Evolutionary conservation across 2,113 vertebrate species (phyloP).

Genomic region (Mionectes macconnelli): DNA sequence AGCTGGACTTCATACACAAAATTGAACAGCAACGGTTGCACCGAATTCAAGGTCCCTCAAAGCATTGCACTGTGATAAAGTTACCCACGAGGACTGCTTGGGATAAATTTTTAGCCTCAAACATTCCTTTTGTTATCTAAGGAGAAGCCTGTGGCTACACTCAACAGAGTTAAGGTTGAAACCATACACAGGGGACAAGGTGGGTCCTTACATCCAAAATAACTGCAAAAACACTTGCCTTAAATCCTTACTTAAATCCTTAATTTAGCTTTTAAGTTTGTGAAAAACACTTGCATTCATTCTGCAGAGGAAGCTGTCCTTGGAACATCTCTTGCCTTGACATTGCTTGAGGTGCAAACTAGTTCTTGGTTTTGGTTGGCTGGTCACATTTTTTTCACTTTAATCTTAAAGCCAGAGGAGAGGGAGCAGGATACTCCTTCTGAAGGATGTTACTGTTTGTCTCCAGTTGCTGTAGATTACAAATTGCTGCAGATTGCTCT

Average conservation of each 20-base stretch:
- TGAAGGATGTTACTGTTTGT: background rate
- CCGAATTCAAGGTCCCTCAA: background rate
- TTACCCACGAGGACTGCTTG: background rate
- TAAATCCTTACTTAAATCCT: background rate
- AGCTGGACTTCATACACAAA: background rate
- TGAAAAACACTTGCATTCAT: background rate
- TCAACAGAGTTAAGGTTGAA: background rate
- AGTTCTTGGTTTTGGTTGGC: background rate
- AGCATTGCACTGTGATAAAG: background rate
- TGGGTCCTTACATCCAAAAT: background rate
- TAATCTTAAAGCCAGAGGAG: background rate
- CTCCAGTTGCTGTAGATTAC: background rate
- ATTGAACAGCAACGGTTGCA: background rate
- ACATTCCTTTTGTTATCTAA: background rate
- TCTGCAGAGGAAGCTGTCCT: background rate
- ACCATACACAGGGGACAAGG: background rate
- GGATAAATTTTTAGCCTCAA: background rate
- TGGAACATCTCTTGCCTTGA: background rate
- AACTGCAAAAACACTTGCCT: background rate
- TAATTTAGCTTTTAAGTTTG: background rate
- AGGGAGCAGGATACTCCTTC: background rate
- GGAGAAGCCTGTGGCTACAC: background rate
- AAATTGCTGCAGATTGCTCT: background rate
- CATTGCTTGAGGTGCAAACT: background rate
- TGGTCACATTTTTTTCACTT: background rate